Evolutionary conservation across 2,113 vertebrate genomes (phyloP).

Genomic region (Rhinolophus ferrumequinum): DNA sequence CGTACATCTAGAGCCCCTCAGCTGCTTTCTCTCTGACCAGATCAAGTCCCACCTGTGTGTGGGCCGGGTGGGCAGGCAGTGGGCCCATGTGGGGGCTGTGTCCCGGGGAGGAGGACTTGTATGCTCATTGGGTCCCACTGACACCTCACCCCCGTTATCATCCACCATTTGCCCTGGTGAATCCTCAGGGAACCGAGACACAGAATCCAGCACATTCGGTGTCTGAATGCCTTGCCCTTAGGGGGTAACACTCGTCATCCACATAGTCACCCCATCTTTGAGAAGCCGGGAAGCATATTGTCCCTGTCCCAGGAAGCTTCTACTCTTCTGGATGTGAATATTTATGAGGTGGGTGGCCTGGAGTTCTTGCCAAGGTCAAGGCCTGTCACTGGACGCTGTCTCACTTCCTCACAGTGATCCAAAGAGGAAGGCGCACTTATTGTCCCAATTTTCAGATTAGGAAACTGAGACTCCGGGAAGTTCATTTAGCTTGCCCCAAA

Average conservation of each 20-base stretch:
- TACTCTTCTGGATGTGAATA: neutral
- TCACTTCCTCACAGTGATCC: neutral
- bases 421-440: neutral
- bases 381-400: neutral
- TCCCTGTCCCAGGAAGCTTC: neutral
- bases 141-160: neutral
- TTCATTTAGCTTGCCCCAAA: neutral
- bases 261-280: too few relatives aligned
- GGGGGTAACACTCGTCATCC: fast-evolving
- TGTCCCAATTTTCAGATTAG: neutral
- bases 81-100: neutral
- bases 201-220: neutral
- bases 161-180: neutral
- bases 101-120: neutral
- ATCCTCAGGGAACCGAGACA: neutral
- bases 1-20: neutral
- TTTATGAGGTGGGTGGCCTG: neutral
- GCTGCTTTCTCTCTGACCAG: neutral
- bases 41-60: neutral
- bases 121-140: neutral
- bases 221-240: neutral
- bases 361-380: neutral
- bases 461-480: neutral
- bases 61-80: neutral
- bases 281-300: neutral